phyloP scores from a whole-genome alignment of 2,797 vertebrate genomes.

The Mycteria americana region DNA sequence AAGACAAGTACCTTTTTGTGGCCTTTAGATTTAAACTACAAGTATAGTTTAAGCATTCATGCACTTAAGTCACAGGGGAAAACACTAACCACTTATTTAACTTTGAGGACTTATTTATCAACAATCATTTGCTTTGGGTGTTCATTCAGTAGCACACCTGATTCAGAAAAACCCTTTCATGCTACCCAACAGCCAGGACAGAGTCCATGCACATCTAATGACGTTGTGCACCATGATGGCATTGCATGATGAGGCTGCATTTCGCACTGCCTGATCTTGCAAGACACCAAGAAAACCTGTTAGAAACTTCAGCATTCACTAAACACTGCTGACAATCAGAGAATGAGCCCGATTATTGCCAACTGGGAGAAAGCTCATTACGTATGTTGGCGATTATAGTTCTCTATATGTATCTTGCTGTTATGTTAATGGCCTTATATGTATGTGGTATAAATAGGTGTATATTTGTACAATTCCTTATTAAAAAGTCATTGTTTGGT shows the following conservation, averaged over 20 bases:
- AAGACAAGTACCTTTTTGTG: neutral
- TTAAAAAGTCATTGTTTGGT: neutral
- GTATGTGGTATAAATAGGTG: slow-evolving; percentile 8
- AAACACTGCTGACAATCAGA: neutral
- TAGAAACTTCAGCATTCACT: neutral
- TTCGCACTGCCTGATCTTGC: neutral
- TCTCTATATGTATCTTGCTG: neutral
- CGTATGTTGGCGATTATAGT: neutral
- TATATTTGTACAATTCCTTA: slow-evolving; percentile 18
- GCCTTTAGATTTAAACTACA: neutral
- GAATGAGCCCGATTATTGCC: neutral
- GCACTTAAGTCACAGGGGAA: slow-evolving; percentile 55
- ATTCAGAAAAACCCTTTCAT: neutral
- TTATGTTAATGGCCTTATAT: neutral
- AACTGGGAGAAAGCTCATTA: neutral
- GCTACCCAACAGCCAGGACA: neutral
- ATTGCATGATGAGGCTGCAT: neutral
- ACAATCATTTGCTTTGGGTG: neutral
- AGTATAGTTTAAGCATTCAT: neutral
- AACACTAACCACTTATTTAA: neutral
- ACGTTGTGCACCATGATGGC: neutral
- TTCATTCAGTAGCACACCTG: neutral
- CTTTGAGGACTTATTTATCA: slow-evolving; percentile 37
- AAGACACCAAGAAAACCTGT: neutral
- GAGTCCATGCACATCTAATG: neutral